phyloP scores from a whole-genome alignment of 2,797 vertebrate genomes.

The Tenualosa thibaudeaui region DNA sequence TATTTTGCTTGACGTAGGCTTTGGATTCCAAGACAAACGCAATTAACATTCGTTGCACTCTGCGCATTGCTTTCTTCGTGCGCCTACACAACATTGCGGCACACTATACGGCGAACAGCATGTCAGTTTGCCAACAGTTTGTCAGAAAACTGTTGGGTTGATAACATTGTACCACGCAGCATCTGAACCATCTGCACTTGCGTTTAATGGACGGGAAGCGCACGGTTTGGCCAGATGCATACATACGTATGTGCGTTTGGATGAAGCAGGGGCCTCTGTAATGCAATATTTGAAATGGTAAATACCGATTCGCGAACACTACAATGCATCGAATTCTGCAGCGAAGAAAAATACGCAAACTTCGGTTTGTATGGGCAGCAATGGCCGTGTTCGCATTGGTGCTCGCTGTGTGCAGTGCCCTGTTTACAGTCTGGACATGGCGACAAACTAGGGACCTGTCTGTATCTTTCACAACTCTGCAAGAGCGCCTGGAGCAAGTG shows the following conservation, averaged over 20 bases:
- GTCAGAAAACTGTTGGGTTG: constrained; percentile 18
- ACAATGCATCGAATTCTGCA: constrained; percentile 80
- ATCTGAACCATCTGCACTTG: constrained; percentile 38
- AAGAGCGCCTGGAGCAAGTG: constrained; percentile 79
- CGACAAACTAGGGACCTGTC: constrained; percentile 78
- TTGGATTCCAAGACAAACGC: constrained; percentile 24
- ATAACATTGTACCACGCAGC: constrained; percentile 10
- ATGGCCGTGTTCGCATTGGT: constrained; percentile 75
- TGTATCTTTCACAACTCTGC: constrained; percentile 76
- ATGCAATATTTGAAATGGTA: constrained; percentile 42
- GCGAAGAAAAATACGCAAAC: constrained; percentile 73
- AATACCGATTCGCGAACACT: constrained; percentile 39
- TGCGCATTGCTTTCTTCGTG: constrained; percentile 13
- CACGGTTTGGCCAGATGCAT: constrained; percentile 30
- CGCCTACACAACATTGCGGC: constrained; percentile 7
- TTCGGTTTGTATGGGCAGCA: constrained; percentile 75
- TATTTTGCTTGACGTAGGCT: constrained; percentile 31
- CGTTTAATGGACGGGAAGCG: constrained; percentile 30
- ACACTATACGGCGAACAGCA: background rate
- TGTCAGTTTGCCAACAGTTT: constrained; percentile 23
- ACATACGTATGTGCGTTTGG: constrained; percentile 40
- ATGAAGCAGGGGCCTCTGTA: constrained; percentile 34
- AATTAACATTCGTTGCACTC: constrained; percentile 12
- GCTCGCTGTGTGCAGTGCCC: constrained; percentile 77
- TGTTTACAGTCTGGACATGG: constrained; percentile 80